Base-by-base conservation (phyloP, 2,797 vertebrate species). In the Peromyscus aztecus region DNA sequence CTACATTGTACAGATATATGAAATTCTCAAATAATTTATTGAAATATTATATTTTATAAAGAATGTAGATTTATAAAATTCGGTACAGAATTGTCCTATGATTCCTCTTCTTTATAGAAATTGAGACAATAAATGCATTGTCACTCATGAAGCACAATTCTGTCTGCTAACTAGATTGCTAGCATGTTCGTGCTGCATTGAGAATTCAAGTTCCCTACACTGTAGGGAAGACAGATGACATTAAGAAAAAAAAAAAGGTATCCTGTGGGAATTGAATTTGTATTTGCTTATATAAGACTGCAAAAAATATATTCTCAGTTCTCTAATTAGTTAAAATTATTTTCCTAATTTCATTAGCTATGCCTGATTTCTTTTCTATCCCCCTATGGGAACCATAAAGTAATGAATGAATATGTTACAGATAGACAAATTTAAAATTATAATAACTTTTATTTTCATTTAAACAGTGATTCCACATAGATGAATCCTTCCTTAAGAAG, bases 71-170 rank as follows among this genome's bases (percentile, higher is more conserved):
- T 49, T 52, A n/a, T 52, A 52, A 69, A 86, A 69, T 86, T 69
- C 21, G 46, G 40, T 77, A 67, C 43, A 67, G 49, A 69, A 78
- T 13, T 91, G 5, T 2, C 37, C 31, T 80, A 31, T 40, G 46
- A 87, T 84, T 59, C 43, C 21, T 57, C 90, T 88, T 49, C 90
- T 88, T 49, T 55, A 67, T 4, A 85, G 17, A 93, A 81, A 40
- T 71, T 82, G 37, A 91, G 31, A 43, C 34, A 97, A 93, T 95
- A 93, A 95, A 83, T 75, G 46, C 24, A 94, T 55, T 37, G 75
- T 86, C 65, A 92, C 82, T 83, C 40, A 95, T 49, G 76, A 95
- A 91, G 73, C 13, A 43, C 37, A 91, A 65, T 67, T 97, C n/a
- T 77, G 95, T 89, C 37, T 93, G 76, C 24, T 80, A 89, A 82